Conservation (phyloP, 1,140 invertebrate genomes). For the Stegodyphus mimosarum region DNA sequence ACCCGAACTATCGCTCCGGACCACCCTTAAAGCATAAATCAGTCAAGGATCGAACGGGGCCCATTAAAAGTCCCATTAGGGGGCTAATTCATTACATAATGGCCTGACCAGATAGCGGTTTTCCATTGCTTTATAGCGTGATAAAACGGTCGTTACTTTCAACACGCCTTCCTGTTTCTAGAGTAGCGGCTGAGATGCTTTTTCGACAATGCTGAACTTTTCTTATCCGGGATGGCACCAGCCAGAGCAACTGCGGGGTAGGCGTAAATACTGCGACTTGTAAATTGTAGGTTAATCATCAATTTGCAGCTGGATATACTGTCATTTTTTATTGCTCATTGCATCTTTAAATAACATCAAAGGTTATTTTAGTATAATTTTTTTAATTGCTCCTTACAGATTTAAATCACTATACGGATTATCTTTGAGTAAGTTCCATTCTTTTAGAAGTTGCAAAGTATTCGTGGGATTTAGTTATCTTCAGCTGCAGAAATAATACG, state of each 20-base stretch:
- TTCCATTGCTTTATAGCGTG: constrained; percentile 50
- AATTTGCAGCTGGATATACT: too few relatives aligned
- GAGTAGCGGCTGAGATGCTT: not conserved
- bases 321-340: too few relatives aligned
- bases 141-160: constrained; percentile 54
- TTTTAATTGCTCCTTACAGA: too few relatives aligned
- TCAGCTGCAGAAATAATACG: too few relatives aligned
- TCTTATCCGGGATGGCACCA: constrained; percentile 32
- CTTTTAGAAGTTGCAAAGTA: too few relatives aligned
- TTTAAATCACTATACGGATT: too few relatives aligned
- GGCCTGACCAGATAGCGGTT: constrained; percentile 33
- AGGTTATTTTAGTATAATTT: too few relatives aligned
- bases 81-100: constrained; percentile 56
- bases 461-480: too few relatives aligned
- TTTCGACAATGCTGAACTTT: not conserved
- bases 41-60: constrained; percentile 15
- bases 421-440: too few relatives aligned
- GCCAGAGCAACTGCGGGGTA: not conserved
- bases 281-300: too few relatives aligned
- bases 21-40: constrained; percentile 46
- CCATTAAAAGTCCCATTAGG: constrained; percentile 38
- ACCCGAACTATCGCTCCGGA: constrained; percentile 26
- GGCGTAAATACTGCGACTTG: too few relatives aligned
- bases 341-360: too few relatives aligned
- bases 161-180: constrained; percentile 35